Base-by-base conservation (phyloP, 1,140 invertebrate genomes). In the Zaprionus inermis region DNA sequence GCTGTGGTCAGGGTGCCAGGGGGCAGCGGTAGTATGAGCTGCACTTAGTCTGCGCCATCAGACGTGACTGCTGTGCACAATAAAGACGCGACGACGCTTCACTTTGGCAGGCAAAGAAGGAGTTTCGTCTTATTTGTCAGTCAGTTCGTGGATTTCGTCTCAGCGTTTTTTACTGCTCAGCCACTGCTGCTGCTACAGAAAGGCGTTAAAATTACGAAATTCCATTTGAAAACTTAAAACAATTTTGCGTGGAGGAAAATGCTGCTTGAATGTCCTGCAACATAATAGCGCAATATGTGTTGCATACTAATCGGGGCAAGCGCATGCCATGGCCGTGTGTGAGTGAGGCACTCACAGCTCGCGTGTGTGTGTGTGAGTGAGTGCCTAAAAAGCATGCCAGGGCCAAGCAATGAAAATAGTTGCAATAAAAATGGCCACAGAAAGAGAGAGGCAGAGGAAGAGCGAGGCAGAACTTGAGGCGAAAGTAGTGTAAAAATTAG, bases 201-300 rank as follows among this genome's bases (percentile, higher is more conserved):
- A 89, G 81, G 78, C 85, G 84, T 89, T 89, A 89, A 89, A 89
- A 89, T 89, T 89, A 81, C 84, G 84, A 89, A 89, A 89, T 89
- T 89, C 84, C 84, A 89, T 89, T 89, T 89, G 84, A 76, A 89
- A 89, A 89, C 80, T 89, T 89, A 89, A 89, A 89, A 89, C 84
- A 89, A 89, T 89, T 89, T 85, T 70, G 30, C 46, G 65, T 56
- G 70, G 41, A 9, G 38, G 38, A 44, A 78, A 82, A 68, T 76
- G 82, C 67, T 81, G 63, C 80, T 80, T 77, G 78, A 77, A 72
- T 81, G 72, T 81, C 84, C 80, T 89, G 84, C 84, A 83, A 79
- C 84, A 89, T 90, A 90, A 90, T 90, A 81, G 86, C 85, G 66
- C 71, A 79, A 76, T 88, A 81, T 84, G 83, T 72, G 80, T 52